Percentiles rank a stretch among this genome's conserved stretches.
Evolutionary conservation across 2,888 invertebrate species (phyloP).

Genomic region (Pandemis cinnamomeana): DNA sequence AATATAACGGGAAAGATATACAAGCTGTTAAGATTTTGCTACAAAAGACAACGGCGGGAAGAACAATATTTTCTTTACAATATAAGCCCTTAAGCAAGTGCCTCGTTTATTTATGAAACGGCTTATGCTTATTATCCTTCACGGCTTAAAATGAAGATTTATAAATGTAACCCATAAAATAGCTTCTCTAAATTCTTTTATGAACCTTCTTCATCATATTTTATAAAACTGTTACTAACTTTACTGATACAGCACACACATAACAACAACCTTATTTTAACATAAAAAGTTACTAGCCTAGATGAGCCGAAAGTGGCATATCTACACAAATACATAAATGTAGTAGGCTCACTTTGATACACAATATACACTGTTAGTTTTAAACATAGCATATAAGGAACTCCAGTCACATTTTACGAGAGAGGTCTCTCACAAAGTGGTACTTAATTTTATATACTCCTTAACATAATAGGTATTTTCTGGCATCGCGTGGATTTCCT

Average conservation of each 20-base stretch:
- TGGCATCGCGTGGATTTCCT: constrained; percentile 22
- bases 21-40: constrained; percentile 5
- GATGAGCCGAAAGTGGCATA: constrained; percentile 20
- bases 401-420: constrained; percentile 25
- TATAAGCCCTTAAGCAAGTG: constrained; percentile 37
- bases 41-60: constrained; percentile 19
- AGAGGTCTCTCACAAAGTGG: constrained; percentile 34
- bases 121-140: constrained; percentile 34
- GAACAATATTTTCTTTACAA: constrained; percentile 23
- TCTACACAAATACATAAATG: background rate
- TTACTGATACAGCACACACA: background rate
- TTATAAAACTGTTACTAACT: background rate
- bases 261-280: background rate
- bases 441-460: constrained; percentile 36
- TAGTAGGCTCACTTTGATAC: background rate
- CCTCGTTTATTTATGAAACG: constrained; percentile 37
- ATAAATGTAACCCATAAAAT: constrained; percentile 16
- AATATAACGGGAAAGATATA: background rate
- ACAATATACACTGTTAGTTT: constrained; percentile 13
- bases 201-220: background rate
- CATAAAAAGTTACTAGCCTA: background rate
- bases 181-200: constrained; percentile 7
- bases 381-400: constrained; percentile 8
- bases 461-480: constrained; percentile 31
- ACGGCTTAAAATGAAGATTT: constrained; percentile 32